Evolutionary conservation across 2,797 vertebrate species (phyloP), one percentile per base, ranked within the genome.

Genomic region (Acipenser ruthenus): DNA sequence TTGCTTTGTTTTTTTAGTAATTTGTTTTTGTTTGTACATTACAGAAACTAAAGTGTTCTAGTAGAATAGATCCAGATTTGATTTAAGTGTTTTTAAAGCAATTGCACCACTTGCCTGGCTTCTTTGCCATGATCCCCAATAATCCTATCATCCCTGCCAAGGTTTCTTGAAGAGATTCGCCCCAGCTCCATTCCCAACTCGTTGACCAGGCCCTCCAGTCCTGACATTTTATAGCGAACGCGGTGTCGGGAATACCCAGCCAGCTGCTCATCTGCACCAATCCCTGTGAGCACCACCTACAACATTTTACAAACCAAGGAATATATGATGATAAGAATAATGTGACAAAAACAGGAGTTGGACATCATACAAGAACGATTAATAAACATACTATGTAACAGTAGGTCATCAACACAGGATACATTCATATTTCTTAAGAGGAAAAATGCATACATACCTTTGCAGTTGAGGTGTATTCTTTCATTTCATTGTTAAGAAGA

Each of bases 241-340:
- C 94, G 81, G 75, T 99, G 97, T 72, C 97, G 90, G 68, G 93
- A 93, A 77, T 99, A 99, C 1, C 96, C 96, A 1, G 93, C 96
- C 12, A 99, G 89, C 78, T 99, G 97, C 75, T 99, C 97, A 49
- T 99, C 97, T 5, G 97, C 95, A 62, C 97, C 96, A 0, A 95
- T 93, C 53, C 97, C 96, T 0, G 93, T 95, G 70, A 99, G 81
- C 72, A 99, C 80, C 4, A 98, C 89, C 96, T 98, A 70, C 1
- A 55, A 53, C 37, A 37, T 37, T 37, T 37, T 37, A 37, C 37
- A 37, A 58, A 13, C 12, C 12, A 58, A 13, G 12, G 37, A 50
- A 67, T 4, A n/a, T n/a, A 52, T 51, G 37, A 52, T 51, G 37
- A 53, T 11, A 48, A 15, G 47, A 63, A 8, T 6, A n/a, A 15